Conservation (phyloP, 2,797 vertebrate genomes). For the Argentina silus region DNA sequence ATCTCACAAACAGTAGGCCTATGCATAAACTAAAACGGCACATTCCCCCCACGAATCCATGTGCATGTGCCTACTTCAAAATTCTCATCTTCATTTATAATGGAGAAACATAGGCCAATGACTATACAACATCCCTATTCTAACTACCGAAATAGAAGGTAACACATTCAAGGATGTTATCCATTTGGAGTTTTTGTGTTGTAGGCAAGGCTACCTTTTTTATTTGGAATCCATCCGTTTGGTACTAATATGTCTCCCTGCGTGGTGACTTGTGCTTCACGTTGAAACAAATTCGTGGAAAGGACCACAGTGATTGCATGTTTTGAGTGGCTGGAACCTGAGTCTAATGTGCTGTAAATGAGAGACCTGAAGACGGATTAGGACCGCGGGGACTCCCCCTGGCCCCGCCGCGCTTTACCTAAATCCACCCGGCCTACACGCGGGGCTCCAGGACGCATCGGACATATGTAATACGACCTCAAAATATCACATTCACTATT, state of each 20-base stretch:
- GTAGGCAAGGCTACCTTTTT: too few species aligned
- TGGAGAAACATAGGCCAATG: too few species aligned
- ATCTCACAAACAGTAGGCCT: too few species aligned
- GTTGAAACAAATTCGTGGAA: background rate
- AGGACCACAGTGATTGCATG: constrained; percentile 65
- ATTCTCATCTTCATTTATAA: too few species aligned
- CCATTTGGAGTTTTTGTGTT: too few species aligned
- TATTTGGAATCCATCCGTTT: too few species aligned
- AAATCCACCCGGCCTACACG: constrained; percentile 42
- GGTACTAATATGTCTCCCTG: background rate
- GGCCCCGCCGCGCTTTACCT: constrained; percentile 51
- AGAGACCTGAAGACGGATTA: constrained; percentile 74
- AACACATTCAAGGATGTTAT: too few species aligned
- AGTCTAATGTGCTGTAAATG: constrained; percentile 75
- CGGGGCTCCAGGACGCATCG: constrained; percentile 34
- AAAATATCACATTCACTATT: constrained; percentile 61
- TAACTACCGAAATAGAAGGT: too few species aligned
- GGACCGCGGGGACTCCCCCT: constrained; percentile 61
- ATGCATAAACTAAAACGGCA: too few species aligned
- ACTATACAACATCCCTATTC: too few species aligned
- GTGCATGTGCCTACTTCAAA: too few species aligned
- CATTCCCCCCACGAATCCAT: too few species aligned
- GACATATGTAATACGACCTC: constrained; percentile 69
- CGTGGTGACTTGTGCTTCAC: background rate
- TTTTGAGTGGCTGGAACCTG: constrained; percentile 66